These are phyloP conservation scores for Megaustenia siamemsis DNA, from an alignment of 2,888 invertebrate genomes.

Conservation along the genomic window DNA sequence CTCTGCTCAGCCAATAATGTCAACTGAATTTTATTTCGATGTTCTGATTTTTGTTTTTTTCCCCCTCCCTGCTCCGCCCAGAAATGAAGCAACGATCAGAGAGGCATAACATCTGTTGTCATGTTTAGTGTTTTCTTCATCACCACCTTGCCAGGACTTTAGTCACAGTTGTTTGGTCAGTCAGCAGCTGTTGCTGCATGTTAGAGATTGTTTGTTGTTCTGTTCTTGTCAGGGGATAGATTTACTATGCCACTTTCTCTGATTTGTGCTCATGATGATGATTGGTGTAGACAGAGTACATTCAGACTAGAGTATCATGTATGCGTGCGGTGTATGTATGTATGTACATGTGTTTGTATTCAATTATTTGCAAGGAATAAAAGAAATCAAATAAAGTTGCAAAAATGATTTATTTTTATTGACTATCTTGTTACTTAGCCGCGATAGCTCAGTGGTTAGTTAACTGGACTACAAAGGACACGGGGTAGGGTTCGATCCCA, in stretches of 20 bases:
- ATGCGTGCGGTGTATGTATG: neutral
- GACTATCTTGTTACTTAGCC: no score
- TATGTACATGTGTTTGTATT: neutral
- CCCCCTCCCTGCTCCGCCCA: neutral
- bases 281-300: neutral
- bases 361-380: slow-evolving; percentile 4
- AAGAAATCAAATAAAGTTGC: neutral
- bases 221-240: neutral
- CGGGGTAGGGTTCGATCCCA: no score
- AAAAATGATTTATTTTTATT: neutral
- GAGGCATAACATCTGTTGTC: no score
- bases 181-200: neutral
- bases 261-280: neutral
- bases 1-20: no score
- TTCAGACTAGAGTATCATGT: neutral
- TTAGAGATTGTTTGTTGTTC: neutral
- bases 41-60: neutral
- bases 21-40: no score
- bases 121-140: no score
- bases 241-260: neutral
- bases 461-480: no score
- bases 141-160: no score
- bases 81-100: no score
- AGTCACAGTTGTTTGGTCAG: neutral
- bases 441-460: no score